Conservation (phyloP, 1,140 invertebrate genomes). For the Coelopa frigida region DNA sequence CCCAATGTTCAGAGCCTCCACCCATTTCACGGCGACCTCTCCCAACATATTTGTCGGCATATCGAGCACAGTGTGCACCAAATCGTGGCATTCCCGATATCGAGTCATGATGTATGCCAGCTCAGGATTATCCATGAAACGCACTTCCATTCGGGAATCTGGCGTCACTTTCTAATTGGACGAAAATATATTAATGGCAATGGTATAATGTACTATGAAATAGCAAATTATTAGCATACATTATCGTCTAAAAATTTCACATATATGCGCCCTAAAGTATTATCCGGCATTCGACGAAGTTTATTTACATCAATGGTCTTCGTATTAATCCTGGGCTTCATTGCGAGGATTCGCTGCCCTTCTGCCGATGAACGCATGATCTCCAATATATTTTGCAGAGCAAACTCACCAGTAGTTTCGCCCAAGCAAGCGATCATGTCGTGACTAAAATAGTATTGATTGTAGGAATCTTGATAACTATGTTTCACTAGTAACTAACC, state of each 20-base stretch:
- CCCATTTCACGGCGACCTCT: slow-evolving; percentile 90
- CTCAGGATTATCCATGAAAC: slow-evolving; percentile 85
- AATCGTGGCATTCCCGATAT: slow-evolving; percentile 93
- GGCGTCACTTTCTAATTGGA: slow-evolving; percentile 74
- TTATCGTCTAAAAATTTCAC: slow-evolving; percentile 73
- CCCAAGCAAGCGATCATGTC: slow-evolving; percentile 93
- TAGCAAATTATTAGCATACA: slow-evolving; percentile 46
- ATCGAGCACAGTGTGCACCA: slow-evolving; percentile 81
- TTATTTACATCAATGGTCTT: slow-evolving; percentile 68
- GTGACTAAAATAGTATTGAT: slow-evolving; percentile 45
- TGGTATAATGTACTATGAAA: background rate
- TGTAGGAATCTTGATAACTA: background rate
- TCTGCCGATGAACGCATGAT: slow-evolving; percentile 53
- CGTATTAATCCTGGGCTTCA: slow-evolving; percentile 82
- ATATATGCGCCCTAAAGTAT: slow-evolving; percentile 79
- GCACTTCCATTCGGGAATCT: slow-evolving; percentile 79
- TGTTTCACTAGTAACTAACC: slow-evolving; percentile 16
- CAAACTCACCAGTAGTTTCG: slow-evolving; percentile 73
- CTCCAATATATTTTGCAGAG: slow-evolving; percentile 61
- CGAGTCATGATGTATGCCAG: slow-evolving; percentile 94
- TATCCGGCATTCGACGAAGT: slow-evolving; percentile 63
- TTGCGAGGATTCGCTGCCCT: slow-evolving; percentile 63
- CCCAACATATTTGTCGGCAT: slow-evolving; percentile 97
- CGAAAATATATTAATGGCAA: background rate
- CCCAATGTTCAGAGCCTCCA: slow-evolving; percentile 86